Evolutionary conservation across 37 sponge, comb jelly and placozoan genomes (phyloP), one percentile per base, ranked within the genome.

Genomic region (Halisarca cf. caerulea): DNA sequence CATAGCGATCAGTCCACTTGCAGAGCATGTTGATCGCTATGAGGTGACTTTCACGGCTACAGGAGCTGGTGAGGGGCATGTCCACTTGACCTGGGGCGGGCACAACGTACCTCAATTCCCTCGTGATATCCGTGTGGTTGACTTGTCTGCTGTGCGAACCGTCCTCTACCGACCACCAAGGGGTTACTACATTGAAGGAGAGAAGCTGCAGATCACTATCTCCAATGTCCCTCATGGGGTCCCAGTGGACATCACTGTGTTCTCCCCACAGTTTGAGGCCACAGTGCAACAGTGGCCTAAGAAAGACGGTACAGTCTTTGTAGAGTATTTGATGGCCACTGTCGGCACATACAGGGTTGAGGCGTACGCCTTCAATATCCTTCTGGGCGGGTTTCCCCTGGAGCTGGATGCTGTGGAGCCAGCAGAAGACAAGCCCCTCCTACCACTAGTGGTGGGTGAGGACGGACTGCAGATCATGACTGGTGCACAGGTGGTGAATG

Each of bases 151-250:
- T 40, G 36, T 42, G 2, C 36, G 36, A 44, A 74, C 77, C 36
- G 77, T 74, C 42, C 77, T 74, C 43, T 74, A 25, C 77, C 20
- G 77, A 74, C 77, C 77, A 36, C 15, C 77, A 41, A 37, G 77
- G 36, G 77, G 77, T 21, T 74, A 74, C 77, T 74, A 74, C 41
- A 44, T 74, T 0, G 77, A 40, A 3, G 77, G 77, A 41, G 77
- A 74, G 45, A 74, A 44, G 42, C 45, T 74, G 1, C 32, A 43
- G 7, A 74, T 74, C 25, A 43, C 45, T 41, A 37, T 74, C 38
- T 74, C 77, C 32, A n/a, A 38, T 9, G 21, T 74, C 23, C 42
- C 45, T 41, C 21, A 38, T 15, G 45, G 45, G 21, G 42, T 74
- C 9, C 77, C 77, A 2, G 42, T 74, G 11, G 45, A 74, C 41